Conservation (phyloP, 2,888 invertebrate species). For the Oscheius sp. region DNA sequence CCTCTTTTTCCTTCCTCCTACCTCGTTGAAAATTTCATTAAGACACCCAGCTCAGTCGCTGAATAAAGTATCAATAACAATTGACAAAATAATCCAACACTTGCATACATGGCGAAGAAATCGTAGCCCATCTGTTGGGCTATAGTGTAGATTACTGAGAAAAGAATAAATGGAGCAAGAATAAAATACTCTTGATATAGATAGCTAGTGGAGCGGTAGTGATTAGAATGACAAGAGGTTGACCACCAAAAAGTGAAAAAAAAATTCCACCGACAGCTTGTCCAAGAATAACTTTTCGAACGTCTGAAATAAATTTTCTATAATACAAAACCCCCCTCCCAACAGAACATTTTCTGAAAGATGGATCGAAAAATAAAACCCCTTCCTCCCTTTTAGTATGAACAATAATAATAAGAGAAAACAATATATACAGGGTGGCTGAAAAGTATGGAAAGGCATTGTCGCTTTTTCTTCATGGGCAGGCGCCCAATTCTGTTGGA, state of each 20-base stretch:
- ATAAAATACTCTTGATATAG: conserved; percentile 75
- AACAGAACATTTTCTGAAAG: too few species aligned
- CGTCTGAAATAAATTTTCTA: conserved; percentile 55
- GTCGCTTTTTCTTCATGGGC: too few species aligned
- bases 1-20: too few species aligned
- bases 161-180: background rate
- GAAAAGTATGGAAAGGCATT: too few species aligned
- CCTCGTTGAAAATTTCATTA: conserved; percentile 12
- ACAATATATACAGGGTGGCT: too few species aligned
- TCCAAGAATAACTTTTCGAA: conserved; percentile 66
- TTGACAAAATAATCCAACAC: conserved; percentile 76
- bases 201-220: conserved; percentile 77
- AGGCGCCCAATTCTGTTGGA: too few species aligned
- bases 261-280: conserved; percentile 75
- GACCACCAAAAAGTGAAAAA: conserved; percentile 76
- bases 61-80: conserved; percentile 76
- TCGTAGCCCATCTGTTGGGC: conserved; percentile 74
- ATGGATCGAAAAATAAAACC: too few species aligned
- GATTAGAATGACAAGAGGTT: conserved; percentile 76
- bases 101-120: conserved; percentile 76
- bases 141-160: conserved; percentile 75
- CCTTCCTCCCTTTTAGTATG: too few species aligned
- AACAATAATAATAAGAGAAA: too few species aligned
- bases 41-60: conserved; percentile 74
- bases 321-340: background rate